Base-by-base conservation (phyloP, 2,888 invertebrate genomes). In the Phymatocera aterrima region DNA sequence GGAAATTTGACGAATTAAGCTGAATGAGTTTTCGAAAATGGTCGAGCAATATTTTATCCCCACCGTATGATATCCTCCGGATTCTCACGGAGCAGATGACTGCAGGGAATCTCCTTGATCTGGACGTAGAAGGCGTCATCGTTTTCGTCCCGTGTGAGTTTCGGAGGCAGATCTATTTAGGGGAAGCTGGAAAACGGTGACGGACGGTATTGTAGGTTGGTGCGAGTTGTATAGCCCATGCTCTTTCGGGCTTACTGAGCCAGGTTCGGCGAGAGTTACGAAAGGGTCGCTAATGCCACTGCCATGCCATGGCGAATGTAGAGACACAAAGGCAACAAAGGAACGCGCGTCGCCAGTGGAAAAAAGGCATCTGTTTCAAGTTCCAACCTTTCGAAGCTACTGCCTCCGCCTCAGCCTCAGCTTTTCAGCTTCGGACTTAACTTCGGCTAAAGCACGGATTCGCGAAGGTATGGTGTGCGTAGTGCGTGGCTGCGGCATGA, bases 291-390 rank as follows among this genome's bases (percentile, higher is more conserved):
- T 51, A 51, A 51, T 51, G 51, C 51, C 51, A 51, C 51, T 72
- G 72, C 51, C 72, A 51, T 72, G 64, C n/a, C 64, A 18, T 64
- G 51, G 72, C 31, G 72, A 51, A 34, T 72, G 72, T 51, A 48
- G 72, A 72, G 68, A 68, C 43, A 68, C 68, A 68, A 68, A 68
- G 68, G 68, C 72, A 72, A 72, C 72, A 72, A 72, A 72, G 51
- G 37, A 51, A 34, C 21, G 51, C 8, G 61, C 51, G 72, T 51
- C 18, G 72, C 51, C 31, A 34, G 34, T 48, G 51, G 51, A 51
- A 72, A 72, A 68, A 48, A 72, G 72, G 72, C 51, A 51, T 72
- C 72, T 72, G 72, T 72, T 51, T 72, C 72, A 72, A 51, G 68
- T 40, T 68, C 24, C 43, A 68, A 68, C 40, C 68, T 68, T 68